These are phyloP conservation scores for Subacronicta megacephala DNA, from an alignment of 2,888 invertebrate species.

Conservation along the genomic window DNA sequence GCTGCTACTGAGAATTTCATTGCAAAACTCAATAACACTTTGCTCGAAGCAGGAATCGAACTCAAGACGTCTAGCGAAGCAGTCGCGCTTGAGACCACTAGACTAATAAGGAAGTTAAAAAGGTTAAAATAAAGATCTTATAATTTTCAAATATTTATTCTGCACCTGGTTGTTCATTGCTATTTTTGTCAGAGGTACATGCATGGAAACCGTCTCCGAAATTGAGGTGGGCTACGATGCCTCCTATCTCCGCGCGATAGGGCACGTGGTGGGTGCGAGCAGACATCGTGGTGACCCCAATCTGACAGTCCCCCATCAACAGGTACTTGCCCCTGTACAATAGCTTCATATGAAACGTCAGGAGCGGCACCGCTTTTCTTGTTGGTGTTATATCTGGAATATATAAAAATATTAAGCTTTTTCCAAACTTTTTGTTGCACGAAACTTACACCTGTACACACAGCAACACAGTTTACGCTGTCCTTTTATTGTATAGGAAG, in stretches of 20 bases:
- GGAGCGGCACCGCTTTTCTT: constrained; percentile 64
- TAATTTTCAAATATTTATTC: constrained; percentile 36
- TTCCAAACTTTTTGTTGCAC: too few species aligned
- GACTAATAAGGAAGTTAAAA: too few species aligned
- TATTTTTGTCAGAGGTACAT: constrained; percentile 63
- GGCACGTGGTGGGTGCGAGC: constrained; percentile 51
- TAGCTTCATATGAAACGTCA: constrained; percentile 75
- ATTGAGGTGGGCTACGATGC: constrained; percentile 54
- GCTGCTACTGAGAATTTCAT: too few species aligned
- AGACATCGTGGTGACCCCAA: constrained; percentile 64
- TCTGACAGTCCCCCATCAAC: constrained; percentile 73
- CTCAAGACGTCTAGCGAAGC: too few species aligned
- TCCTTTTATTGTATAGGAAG: too few species aligned
- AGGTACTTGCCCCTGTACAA: constrained; percentile 68
- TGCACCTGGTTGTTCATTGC: constrained; percentile 54
- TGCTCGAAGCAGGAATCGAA: too few species aligned
- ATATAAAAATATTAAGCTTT: not conserved
- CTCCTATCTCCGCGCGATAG: constrained; percentile 63
- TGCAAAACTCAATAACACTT: too few species aligned
- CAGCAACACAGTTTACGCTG: too few species aligned
- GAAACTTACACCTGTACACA: too few species aligned
- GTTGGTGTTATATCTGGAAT: constrained; percentile 65
- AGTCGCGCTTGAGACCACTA: too few species aligned
- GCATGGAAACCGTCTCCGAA: constrained; percentile 68
- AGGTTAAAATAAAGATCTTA: not conserved